A percentile compares a stretch with the other conserved stretches of the same genome.
These are phyloP conservation scores for Globodera rostochiensis DNA, from an alignment of 1,140 invertebrate genomes.

Conservation along the genomic window DNA sequence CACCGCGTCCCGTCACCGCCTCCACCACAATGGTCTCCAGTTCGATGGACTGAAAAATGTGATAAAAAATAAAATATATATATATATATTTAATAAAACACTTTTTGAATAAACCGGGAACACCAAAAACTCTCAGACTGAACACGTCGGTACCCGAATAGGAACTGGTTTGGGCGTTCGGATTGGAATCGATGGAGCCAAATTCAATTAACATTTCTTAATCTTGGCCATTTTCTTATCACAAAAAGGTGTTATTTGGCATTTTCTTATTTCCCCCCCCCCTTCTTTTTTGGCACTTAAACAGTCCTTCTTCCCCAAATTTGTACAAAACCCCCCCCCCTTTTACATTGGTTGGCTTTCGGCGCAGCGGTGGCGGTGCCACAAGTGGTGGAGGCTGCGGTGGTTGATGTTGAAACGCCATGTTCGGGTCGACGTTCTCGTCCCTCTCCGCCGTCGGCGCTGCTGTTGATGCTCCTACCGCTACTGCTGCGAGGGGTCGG, in stretches of 20 bases:
- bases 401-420: background rate
- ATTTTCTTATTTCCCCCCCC: too few species aligned
- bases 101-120: background rate
- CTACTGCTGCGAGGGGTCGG: background rate
- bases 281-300: too few species aligned
- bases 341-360: background rate
- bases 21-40: constrained; percentile 2
- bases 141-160: too few species aligned
- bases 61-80: background rate
- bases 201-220: too few species aligned
- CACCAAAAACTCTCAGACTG: background rate
- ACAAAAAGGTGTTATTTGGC: too few species aligned
- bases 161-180: background rate
- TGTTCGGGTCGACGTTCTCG: background rate
- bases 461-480: background rate
- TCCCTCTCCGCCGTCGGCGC: background rate
- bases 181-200: too few species aligned
- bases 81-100: background rate
- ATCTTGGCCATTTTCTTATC: too few species aligned
- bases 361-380: too few species aligned
- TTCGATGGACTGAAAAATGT: constrained; percentile 2
- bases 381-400: background rate
- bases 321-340: too few species aligned
- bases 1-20: background rate
- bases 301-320: too few species aligned